Evolutionary conservation across 2,888 invertebrate species (phyloP).

Genomic region (Eupithecia subfuscata): DNA sequence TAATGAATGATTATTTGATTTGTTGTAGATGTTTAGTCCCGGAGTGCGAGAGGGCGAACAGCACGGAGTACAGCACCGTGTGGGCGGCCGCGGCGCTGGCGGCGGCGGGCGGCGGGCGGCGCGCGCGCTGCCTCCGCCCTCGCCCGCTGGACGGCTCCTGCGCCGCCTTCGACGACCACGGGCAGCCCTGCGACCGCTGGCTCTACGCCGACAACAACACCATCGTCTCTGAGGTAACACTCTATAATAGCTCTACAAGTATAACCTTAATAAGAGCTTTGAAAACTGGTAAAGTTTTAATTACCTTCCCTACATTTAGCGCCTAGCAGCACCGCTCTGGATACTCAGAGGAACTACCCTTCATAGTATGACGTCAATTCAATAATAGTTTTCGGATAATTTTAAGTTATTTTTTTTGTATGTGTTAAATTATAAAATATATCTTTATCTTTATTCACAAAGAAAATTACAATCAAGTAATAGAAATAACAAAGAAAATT

Average conservation of each 20-base stretch:
- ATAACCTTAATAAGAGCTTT: no score
- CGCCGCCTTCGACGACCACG: constrained; percentile 65
- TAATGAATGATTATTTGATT: neutral
- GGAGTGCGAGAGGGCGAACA: constrained; percentile 72
- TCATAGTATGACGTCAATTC: no score
- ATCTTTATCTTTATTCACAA: no score
- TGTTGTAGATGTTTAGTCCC: constrained; percentile 71
- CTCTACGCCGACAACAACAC: constrained; percentile 57
- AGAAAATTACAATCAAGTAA: no score
- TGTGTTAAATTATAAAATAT: no score
- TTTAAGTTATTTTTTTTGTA: no score
- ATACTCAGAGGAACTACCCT: no score
- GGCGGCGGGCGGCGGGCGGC: constrained; percentile 48
- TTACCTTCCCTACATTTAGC: no score
- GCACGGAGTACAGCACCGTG: constrained; percentile 59
- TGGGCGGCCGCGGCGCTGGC: constrained; percentile 65
- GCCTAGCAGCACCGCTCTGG: no score
- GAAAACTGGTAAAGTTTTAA: no score
- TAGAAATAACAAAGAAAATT: no score
- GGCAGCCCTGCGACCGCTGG: constrained; percentile 56
- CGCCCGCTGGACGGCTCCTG: constrained; percentile 53
- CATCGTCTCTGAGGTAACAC: constrained; percentile 59
- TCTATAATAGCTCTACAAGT: neutral
- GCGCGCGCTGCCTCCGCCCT: constrained; percentile 60
- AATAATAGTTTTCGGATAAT: no score